phyloP scores from a whole-genome alignment of 2,797 vertebrate genomes.

The Florisuga fusca region DNA sequence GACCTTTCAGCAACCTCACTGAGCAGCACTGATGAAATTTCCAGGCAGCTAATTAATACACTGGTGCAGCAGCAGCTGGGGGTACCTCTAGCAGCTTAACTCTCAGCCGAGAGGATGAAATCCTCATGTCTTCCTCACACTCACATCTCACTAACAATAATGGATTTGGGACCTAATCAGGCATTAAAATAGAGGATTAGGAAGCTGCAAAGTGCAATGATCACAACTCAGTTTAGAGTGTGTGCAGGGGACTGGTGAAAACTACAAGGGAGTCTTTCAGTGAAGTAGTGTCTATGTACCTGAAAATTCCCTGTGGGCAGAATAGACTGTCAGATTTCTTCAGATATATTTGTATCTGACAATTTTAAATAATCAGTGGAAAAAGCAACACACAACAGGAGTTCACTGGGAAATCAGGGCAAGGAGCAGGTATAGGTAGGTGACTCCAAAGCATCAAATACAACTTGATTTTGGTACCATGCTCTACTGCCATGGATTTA shows the following conservation, averaged over 20 bases:
- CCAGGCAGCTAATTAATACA: conserved; percentile 45
- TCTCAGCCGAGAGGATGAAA: conserved; percentile 37
- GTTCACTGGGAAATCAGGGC: neutral
- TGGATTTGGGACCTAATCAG: conserved; percentile 62
- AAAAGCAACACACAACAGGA: neutral
- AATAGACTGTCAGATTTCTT: neutral
- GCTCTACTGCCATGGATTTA: neutral
- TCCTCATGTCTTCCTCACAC: conserved; percentile 21
- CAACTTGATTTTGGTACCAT: neutral
- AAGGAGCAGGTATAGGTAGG: neutral
- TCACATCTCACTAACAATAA: conserved; percentile 49
- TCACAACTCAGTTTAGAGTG: neutral
- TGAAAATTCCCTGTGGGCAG: neutral
- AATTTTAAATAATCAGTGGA: neutral
- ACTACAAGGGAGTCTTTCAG: neutral
- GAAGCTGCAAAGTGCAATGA: neutral
- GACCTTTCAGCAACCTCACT: conserved; percentile 41
- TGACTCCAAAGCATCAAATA: rapidly evolving
- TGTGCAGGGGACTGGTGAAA: neutral
- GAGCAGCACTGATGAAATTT: neutral
- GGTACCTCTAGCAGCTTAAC: conserved; percentile 40
- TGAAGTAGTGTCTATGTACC: neutral
- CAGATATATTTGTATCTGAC: neutral
- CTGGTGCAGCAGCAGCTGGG: neutral
- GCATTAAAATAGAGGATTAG: conserved; percentile 63